A percentile compares a stretch with the other conserved stretches of the same genome.
phyloP scores from a whole-genome alignment of 2,797 vertebrate genomes.

The Anas bahamensis region DNA sequence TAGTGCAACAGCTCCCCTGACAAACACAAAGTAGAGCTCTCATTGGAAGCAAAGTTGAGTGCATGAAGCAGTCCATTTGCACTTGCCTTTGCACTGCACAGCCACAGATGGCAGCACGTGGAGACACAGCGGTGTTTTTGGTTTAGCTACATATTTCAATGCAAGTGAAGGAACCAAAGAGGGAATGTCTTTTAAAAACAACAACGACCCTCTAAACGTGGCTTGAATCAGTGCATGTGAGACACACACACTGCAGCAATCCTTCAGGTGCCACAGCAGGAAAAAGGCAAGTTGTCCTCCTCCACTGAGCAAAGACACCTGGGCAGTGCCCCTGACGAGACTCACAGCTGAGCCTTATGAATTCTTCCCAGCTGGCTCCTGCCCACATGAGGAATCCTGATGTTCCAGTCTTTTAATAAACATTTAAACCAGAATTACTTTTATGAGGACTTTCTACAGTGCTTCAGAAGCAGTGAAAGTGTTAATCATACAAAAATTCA shows the following conservation, averaged over 20 bases:
- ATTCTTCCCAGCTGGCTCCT: not conserved
- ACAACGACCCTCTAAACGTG: rapidly evolving
- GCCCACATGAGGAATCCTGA: conserved; percentile 35
- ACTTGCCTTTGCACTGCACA: not conserved
- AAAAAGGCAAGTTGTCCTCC: not conserved
- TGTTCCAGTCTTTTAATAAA: not conserved
- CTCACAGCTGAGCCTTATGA: not conserved
- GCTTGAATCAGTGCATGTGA: not conserved
- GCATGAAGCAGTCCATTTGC: rapidly evolving
- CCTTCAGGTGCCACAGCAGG: not conserved
- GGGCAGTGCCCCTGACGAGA: not conserved
- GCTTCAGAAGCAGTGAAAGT: not conserved
- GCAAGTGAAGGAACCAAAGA: not conserved
- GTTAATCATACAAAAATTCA: conserved; percentile 6
- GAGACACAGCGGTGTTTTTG: not conserved
- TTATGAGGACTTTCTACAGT: not conserved
- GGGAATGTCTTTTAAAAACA: too few species aligned
- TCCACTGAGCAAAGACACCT: not conserved
- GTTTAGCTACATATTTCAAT: not conserved
- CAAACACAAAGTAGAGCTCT: not conserved
- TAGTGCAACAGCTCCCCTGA: not conserved
- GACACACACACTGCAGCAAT: not conserved
- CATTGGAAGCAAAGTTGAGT: rapidly evolving
- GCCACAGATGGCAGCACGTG: not conserved
- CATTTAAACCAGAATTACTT: not conserved